A percentile compares a stretch with the other conserved stretches of the same genome.
These are phyloP conservation scores for Piprites chloris DNA, from an alignment of 2,113 vertebrate species.

Conservation along the genomic window DNA sequence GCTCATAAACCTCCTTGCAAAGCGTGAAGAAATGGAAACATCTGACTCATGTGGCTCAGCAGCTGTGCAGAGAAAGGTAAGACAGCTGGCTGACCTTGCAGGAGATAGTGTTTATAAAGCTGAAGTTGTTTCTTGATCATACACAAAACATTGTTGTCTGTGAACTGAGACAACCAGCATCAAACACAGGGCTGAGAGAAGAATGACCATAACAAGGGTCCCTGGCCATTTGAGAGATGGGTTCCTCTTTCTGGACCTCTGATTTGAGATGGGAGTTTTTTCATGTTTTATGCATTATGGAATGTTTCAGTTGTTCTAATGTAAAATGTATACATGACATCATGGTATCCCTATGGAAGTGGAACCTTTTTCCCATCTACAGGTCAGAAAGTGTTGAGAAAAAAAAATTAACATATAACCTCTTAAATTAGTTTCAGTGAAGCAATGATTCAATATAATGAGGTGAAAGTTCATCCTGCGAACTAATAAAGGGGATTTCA, in stretches of 20 bases:
- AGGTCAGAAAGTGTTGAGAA: neutral
- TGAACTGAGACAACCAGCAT: neutral
- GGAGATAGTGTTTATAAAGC: neutral
- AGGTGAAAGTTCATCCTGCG: neutral
- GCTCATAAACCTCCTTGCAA: neutral
- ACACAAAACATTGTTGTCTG: neutral
- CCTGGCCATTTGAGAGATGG: neutral
- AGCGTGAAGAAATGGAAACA: neutral
- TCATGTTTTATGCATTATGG: neutral
- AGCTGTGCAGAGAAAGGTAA: neutral
- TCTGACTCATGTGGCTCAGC: accelerated
- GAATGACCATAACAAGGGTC: neutral
- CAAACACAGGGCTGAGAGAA: accelerated
- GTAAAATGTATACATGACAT: neutral
- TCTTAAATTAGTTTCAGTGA: neutral
- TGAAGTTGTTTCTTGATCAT: neutral
- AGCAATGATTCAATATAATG: neutral
- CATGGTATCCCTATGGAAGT: neutral
- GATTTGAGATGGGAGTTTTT: neutral
- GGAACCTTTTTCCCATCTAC: neutral
- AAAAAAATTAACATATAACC: neutral
- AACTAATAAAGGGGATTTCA: neutral
- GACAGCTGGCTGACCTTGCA: neutral
- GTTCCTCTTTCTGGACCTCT: neutral
- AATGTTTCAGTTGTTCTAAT: neutral